These are phyloP conservation scores for Scaptomyza flava DNA, from an alignment of 2,888 invertebrate species.

Conservation along the genomic window DNA sequence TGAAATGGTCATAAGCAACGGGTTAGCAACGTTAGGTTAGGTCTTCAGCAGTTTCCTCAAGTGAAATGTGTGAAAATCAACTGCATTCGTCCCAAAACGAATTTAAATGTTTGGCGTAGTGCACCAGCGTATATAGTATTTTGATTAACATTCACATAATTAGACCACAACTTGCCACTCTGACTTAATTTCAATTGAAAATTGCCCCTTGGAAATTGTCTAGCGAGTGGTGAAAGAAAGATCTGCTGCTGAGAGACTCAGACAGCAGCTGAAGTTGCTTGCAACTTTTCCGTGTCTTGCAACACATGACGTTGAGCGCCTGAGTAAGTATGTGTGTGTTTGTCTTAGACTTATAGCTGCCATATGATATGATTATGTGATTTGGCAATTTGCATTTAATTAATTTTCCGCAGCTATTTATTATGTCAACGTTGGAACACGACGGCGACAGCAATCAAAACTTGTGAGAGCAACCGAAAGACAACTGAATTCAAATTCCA, in stretches of 20 bases:
- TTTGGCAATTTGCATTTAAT: slow-evolving; percentile 77
- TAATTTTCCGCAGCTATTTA: slow-evolving; percentile 76
- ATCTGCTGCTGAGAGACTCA: slow-evolving; percentile 19
- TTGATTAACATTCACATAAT: slow-evolving; percentile 66
- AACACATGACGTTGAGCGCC: slow-evolving; percentile 28
- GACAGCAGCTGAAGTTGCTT: slow-evolving; percentile 29
- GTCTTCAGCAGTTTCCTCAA: slow-evolving; percentile 41
- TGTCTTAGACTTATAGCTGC: slow-evolving; percentile 54
- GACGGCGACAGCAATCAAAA: slow-evolving; percentile 48
- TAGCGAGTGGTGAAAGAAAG: slow-evolving; percentile 36
- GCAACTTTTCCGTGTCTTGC: slow-evolving; percentile 69
- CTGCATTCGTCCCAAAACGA: slow-evolving; percentile 24
- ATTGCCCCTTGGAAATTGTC: slow-evolving; percentile 33
- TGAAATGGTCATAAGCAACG: slow-evolving; percentile 55
- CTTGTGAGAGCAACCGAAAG: slow-evolving; percentile 37
- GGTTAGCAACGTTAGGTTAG: slow-evolving; percentile 32
- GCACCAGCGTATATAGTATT: slow-evolving; percentile 61
- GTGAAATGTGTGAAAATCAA: slow-evolving; percentile 50
- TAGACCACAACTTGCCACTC: slow-evolving; percentile 43
- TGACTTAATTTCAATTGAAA: slow-evolving; percentile 44
- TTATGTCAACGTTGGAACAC: slow-evolving; percentile 65
- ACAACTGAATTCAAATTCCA: slow-evolving; percentile 32
- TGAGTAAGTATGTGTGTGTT: background rate
- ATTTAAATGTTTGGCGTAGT: slow-evolving; percentile 69
- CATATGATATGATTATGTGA: slow-evolving; percentile 79